Conservation (phyloP, 2,888 invertebrate genomes). For the Allacma fusca region DNA sequence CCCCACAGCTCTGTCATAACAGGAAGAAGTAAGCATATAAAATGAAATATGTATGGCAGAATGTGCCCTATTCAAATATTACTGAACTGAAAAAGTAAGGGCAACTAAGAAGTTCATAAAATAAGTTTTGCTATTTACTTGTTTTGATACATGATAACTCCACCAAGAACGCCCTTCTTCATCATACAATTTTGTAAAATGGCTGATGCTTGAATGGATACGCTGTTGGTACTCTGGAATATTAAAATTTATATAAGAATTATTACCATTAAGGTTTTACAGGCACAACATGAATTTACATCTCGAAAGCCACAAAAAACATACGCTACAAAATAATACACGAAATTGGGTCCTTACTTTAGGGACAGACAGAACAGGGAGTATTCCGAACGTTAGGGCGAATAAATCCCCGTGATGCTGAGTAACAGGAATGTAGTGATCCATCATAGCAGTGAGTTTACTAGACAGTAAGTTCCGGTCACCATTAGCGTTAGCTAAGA, state of each 20-base stretch:
- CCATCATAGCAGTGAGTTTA: slow-evolving; percentile 84
- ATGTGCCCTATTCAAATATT: too few relatives aligned
- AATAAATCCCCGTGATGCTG: slow-evolving; percentile 80
- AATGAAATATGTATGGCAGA: too few relatives aligned
- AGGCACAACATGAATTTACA: too few relatives aligned
- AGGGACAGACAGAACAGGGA: slow-evolving; percentile 81
- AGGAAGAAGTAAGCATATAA: too few relatives aligned
- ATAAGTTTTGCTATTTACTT: slow-evolving; percentile 78
- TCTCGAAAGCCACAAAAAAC: too few relatives aligned
- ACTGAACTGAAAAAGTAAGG: too few relatives aligned
- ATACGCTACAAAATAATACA: too few relatives aligned
- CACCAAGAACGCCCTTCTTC: slow-evolving; percentile 81
- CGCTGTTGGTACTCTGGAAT: slow-evolving; percentile 79
- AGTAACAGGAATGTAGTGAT: slow-evolving; percentile 86
- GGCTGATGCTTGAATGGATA: slow-evolving; percentile 87
- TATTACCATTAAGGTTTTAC: not conserved
- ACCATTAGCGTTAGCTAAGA: slow-evolving; percentile 70
- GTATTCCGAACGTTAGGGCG: slow-evolving; percentile 73
- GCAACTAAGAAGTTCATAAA: too few relatives aligned
- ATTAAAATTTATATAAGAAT: slow-evolving; percentile 60
- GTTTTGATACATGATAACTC: slow-evolving; percentile 85
- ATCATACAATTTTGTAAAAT: slow-evolving; percentile 84
- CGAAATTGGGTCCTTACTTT: slow-evolving; percentile 76
- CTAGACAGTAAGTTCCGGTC: slow-evolving; percentile 72
- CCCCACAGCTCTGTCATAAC: slow-evolving; percentile 74